Percentiles rank a stretch among this genome's conserved stretches.
Conservation (phyloP, 2,888 invertebrate genomes). For the Chironomus riparius region DNA sequence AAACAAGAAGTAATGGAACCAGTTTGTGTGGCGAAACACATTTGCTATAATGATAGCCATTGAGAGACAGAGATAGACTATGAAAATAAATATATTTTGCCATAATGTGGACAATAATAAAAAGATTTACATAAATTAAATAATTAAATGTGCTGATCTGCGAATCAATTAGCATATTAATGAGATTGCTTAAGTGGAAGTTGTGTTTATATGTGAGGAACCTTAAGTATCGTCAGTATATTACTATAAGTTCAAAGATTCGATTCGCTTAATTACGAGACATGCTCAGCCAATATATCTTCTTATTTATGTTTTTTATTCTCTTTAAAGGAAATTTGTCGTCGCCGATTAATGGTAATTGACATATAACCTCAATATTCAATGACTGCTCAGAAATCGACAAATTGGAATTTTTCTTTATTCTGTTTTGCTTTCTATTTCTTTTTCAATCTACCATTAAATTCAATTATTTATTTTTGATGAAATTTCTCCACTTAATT, state of each 20-base stretch:
- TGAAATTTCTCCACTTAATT: neutral
- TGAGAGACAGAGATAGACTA: neutral
- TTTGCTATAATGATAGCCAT: neutral
- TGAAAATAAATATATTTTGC: conserved; percentile 1
- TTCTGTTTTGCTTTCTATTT: neutral
- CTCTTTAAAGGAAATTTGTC: neutral
- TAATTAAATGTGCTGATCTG: conserved; percentile 24
- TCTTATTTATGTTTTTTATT: neutral
- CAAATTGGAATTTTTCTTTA: neutral
- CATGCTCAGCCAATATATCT: neutral
- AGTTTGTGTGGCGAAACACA: neutral
- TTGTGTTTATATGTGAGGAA: neutral
- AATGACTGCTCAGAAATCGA: neutral
- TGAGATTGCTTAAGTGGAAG: neutral
- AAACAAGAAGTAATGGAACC: conserved; percentile 1
- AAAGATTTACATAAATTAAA: conserved; percentile 26
- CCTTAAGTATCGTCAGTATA: neutral
- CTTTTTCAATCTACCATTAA: neutral
- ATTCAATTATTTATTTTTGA: neutral
- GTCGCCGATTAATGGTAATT: conserved; percentile 13
- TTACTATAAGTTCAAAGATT: neutral
- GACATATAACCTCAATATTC: conserved; percentile 22
- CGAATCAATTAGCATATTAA: conserved; percentile 25
- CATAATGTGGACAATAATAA: conserved; percentile 16
- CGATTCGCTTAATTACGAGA: neutral